Evolutionary conservation across 1,140 invertebrate species (phyloP).

Genomic region (Heliothis virescens): DNA sequence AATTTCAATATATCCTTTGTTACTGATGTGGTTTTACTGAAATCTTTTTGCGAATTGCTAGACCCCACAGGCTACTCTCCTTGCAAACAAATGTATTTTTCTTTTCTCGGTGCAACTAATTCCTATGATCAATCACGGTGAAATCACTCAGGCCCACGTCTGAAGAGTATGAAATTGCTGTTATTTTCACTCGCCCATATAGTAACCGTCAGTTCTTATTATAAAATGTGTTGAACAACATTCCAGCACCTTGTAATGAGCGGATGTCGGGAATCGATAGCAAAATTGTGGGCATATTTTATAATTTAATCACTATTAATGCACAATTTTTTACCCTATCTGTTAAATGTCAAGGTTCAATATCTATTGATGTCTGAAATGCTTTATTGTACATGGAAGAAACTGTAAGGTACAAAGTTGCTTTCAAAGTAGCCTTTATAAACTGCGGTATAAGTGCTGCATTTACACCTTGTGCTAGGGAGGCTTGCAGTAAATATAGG

Average conservation of each 20-base stretch:
- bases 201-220: constrained; percentile 66
- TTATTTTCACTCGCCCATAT: constrained; percentile 57
- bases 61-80: constrained; percentile 2
- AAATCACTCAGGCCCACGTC: constrained; percentile 35
- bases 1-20: too few relatives aligned
- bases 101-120: neutral
- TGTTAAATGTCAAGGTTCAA: constrained; percentile 56
- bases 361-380: constrained; percentile 54
- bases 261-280: constrained; percentile 81
- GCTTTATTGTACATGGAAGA: constrained; percentile 60
- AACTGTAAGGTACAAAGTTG: constrained; percentile 65
- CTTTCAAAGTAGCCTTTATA: constrained; percentile 73
- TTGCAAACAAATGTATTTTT: neutral
- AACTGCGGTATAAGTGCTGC: constrained; percentile 72
- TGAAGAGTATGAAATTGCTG: constrained; percentile 43
- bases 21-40: too few relatives aligned
- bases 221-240: constrained; percentile 77
- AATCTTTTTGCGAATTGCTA: neutral
- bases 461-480: constrained; percentile 75
- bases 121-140: constrained; percentile 29
- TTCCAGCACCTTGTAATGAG: constrained; percentile 83
- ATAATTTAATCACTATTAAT: constrained; percentile 63
- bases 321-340: constrained; percentile 60
- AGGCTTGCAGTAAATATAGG: constrained; percentile 72
- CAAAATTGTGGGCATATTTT: constrained; percentile 80